Conservation (phyloP, 1,140 invertebrate genomes). For the Penaeus vannamei region DNA sequence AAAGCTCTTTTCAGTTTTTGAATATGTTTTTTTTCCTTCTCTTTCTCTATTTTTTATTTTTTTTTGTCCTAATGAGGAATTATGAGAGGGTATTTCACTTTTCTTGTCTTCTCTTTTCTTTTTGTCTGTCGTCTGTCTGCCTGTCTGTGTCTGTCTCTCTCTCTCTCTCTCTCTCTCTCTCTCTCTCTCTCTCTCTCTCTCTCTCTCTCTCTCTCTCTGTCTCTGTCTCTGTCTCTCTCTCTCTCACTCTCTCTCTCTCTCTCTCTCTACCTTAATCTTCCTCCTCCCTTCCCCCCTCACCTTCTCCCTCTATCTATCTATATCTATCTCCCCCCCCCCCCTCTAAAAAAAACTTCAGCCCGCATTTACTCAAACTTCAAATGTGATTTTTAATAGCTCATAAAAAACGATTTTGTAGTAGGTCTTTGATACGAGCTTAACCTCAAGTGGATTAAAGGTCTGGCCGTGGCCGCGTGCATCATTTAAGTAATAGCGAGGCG, state of each 20-base stretch:
- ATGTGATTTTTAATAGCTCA: too few relatives aligned
- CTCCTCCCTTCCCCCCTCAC: slow-evolving; percentile 33
- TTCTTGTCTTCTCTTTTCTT: background rate
- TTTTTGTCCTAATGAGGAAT: too few relatives aligned
- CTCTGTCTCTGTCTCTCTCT: slow-evolving; percentile 42
- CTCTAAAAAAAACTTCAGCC: background rate
- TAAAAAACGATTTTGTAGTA: too few relatives aligned
- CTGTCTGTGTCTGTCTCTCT: background rate
- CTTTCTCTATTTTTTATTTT: too few relatives aligned
- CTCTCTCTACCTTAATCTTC: slow-evolving; percentile 39
- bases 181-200: slow-evolving; percentile 34
- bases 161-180: background rate
- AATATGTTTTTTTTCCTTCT: too few relatives aligned
- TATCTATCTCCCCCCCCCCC: slow-evolving; percentile 2
- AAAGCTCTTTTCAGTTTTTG: too few relatives aligned
- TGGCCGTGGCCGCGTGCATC: too few relatives aligned
- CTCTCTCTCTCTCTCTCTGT: slow-evolving; percentile 40
- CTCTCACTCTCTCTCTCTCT: slow-evolving; percentile 39
- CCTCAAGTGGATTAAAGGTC: too few relatives aligned
- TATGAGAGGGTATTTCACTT: background rate
- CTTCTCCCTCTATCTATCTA: slow-evolving; percentile 12
- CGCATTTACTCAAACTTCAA: too few relatives aligned
- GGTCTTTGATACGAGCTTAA: too few relatives aligned
- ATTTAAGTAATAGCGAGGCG: too few relatives aligned
- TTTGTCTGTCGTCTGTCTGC: background rate